Base-by-base conservation (phyloP, 2,888 invertebrate species). In the Apodemia mormo region DNA sequence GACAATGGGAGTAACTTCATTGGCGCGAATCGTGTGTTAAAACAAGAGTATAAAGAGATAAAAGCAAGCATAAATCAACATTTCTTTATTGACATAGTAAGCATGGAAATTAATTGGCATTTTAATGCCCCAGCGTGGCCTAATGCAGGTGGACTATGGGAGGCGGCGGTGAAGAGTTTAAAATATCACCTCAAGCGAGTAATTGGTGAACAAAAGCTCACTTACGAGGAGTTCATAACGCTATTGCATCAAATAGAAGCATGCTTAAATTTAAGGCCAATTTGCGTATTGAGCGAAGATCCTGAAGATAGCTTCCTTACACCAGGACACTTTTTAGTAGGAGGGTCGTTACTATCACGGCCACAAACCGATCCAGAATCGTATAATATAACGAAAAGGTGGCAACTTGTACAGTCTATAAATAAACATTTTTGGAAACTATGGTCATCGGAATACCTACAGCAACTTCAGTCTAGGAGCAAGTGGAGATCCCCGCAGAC, bases 11-110 rank as follows among this genome's bases (percentile, higher is more conserved):
- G 33, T 5, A 67, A 67, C 14, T 67, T 67, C 12, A 40, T 22
- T 43, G 67, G 61, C 10, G 68, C 68, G 12, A 68, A 37, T 29
- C 56, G 58, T 43, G 43, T 58, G 14, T 58, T 68, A 14, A 68
- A 68, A 68, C 43, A 58, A 33, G 68, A 58, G 14, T 68, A 58
- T 58, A 56, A 45, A 29, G 68, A 68, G 6, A 68, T 68, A 12
- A 40, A 37, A 30, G 58, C 58, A 58, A 67, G 29, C 12, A 67
- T 67, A 56, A 67, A 67, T 14, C 67, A 67, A 43, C 43, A 67
- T 33, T 67, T 67, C 9, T 67, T 67, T 40, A 29, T 56, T 40
- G 54, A 56, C 54, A 67, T 67, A 22, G 10, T 33, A 14, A 37
- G 37, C 33, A 67, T 66, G 14, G n/a, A n/a, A n/a, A n/a, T n/a